These are phyloP conservation scores for Riparia riparia DNA, from an alignment of 2,113 vertebrate genomes.

Conservation along the genomic window DNA sequence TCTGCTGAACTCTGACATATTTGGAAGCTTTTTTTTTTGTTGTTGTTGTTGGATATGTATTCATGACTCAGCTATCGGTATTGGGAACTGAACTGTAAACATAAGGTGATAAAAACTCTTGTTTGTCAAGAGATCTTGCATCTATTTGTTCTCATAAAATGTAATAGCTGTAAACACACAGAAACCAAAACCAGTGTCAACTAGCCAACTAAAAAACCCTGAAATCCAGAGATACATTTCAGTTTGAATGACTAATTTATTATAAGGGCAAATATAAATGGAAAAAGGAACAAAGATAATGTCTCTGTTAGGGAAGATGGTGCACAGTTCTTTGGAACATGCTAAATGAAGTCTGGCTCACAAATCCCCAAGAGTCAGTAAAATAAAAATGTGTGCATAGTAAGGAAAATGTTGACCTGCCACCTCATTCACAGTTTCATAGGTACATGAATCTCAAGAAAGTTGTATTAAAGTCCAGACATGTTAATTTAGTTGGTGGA, in stretches of 20 bases:
- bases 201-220: not conserved
- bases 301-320: not conserved
- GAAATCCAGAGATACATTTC: not conserved
- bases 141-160: slow-evolving; percentile 1
- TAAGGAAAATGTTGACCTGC: not conserved
- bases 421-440: not conserved
- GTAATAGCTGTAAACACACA: not conserved
- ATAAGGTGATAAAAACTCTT: not conserved
- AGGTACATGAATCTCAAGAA: not conserved
- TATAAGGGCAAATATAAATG: not conserved
- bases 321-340: not conserved
- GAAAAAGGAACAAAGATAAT: not conserved
- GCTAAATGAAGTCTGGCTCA: not conserved
- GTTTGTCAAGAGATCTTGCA: not conserved
- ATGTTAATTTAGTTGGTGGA: not conserved
- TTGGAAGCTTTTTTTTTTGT: not conserved
- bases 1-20: not conserved
- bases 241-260: not conserved
- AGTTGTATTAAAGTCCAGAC: not conserved
- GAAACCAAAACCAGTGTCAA: not conserved
- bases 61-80: not conserved
- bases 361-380: not conserved
- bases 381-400: not conserved
- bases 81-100: not conserved
- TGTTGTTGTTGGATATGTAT: not conserved